Conservation (phyloP, 2,888 invertebrate species). For the Nematopogon swammerdamellus region DNA sequence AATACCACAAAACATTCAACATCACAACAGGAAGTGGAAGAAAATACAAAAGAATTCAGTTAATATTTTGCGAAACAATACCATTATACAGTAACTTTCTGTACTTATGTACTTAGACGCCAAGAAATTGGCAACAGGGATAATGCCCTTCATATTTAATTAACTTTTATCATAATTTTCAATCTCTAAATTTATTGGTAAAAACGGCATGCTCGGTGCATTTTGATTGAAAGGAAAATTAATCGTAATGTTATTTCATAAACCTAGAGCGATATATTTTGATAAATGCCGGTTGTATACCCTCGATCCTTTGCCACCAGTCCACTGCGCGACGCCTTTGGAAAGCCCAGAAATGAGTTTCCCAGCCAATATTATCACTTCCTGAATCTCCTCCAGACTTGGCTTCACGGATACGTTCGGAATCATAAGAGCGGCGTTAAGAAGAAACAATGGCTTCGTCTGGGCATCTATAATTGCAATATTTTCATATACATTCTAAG, state of each 20-base stretch:
- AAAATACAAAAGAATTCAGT: constrained; percentile 16
- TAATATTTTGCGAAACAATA: constrained; percentile 8
- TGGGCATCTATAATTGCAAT: constrained; percentile 21
- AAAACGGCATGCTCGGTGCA: too few relatives aligned
- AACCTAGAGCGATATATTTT: too few relatives aligned
- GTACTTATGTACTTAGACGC: too few relatives aligned
- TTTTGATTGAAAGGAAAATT: too few relatives aligned
- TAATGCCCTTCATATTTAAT: too few relatives aligned
- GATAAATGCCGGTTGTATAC: too few relatives aligned
- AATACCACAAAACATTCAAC: constrained; percentile 26
- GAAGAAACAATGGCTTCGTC: constrained; percentile 71
- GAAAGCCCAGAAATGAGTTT: constrained; percentile 83
- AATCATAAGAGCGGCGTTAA: constrained; percentile 81
- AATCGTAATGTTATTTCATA: too few relatives aligned
- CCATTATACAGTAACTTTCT: too few relatives aligned
- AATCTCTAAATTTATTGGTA: too few relatives aligned
- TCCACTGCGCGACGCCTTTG: constrained; percentile 91
- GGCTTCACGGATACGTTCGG: constrained; percentile 87
- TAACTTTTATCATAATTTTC: too few relatives aligned
- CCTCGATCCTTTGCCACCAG: constrained; percentile 61
- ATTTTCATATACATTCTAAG: too few relatives aligned
- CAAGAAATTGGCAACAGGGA: too few relatives aligned
- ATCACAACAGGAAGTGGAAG: constrained; percentile 27
- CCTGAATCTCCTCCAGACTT: constrained; percentile 88
- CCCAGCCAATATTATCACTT: constrained; percentile 75